Evolutionary conservation across 2,113 vertebrate genomes (phyloP).

Genomic region (Campylomormyrus tamandua): DNA sequence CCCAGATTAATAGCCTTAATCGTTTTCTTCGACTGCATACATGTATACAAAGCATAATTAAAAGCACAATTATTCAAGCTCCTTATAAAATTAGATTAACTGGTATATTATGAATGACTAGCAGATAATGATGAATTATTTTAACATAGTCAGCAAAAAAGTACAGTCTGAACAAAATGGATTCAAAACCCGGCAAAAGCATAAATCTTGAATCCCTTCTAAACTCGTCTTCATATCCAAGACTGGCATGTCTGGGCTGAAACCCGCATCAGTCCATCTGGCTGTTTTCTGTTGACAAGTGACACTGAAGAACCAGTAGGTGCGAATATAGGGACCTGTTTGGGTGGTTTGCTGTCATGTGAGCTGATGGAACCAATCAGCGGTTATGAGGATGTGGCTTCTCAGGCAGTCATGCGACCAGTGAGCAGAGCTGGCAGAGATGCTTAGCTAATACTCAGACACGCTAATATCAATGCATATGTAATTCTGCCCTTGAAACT

Average conservation of each 20-base stretch:
- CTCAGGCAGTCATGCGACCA: not conserved
- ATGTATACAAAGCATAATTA: not conserved
- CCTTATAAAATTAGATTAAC: not conserved
- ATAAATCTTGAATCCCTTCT: slow-evolving; percentile 7
- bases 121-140: slow-evolving; percentile 19
- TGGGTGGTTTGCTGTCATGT: slow-evolving; percentile 21
- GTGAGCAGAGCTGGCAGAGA: not conserved
- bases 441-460: slow-evolving; percentile 2
- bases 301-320: not conserved
- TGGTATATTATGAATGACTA: not conserved
- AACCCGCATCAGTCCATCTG: not conserved
- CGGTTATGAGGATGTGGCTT: not conserved
- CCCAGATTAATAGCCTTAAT: not conserved
- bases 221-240: not conserved
- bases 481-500: not conserved
- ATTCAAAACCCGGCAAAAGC: not conserved
- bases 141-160: slow-evolving; percentile 9
- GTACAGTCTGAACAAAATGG: not conserved
- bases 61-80: not conserved
- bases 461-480: not conserved
- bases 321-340: not conserved
- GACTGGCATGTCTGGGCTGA: not conserved
- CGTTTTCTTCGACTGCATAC: not conserved
- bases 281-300: not conserved
- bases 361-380: slow-evolving; percentile 42